Conservation (phyloP, 2,888 invertebrate genomes). For the Meliscaeva auricollis region DNA sequence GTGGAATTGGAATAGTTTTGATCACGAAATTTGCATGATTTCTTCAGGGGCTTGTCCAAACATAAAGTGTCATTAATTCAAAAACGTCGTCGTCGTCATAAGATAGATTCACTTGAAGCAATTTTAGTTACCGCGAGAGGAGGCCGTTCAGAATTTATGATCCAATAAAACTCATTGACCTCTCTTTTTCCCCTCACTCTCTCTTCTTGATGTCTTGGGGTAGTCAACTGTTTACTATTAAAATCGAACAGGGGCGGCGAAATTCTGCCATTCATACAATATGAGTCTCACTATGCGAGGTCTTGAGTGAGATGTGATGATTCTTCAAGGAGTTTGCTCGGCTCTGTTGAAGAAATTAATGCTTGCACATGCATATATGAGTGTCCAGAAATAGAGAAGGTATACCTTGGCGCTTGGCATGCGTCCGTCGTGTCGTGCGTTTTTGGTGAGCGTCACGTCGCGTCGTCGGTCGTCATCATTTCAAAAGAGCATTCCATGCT, state of each 20-base stretch:
- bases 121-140: conserved; percentile 31
- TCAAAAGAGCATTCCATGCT: conserved; percentile 60
- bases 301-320: conserved; percentile 58
- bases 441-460: conserved; percentile 1
- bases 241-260: conserved; percentile 34
- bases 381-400: conserved; percentile 70
- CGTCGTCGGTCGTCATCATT: conserved; percentile 12
- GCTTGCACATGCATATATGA: conserved; percentile 30
- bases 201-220: not conserved
- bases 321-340: conserved; percentile 25
- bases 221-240: conserved; percentile 28
- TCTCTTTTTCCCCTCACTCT: not conserved
- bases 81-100: conserved; percentile 27
- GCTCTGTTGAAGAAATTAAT: conserved; percentile 35
- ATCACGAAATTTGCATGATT: conserved; percentile 35
- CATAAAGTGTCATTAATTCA: conserved; percentile 36
- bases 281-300: not conserved
- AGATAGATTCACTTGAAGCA: conserved; percentile 52
- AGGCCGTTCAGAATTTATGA: conserved; percentile 59
- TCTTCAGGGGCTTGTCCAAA: conserved; percentile 44
- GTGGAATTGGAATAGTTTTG: conserved; percentile 34
- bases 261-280: conserved; percentile 46
- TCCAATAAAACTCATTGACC: conserved; percentile 64
- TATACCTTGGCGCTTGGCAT: conserved; percentile 43
- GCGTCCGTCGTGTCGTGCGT: not conserved